phyloP scores from a whole-genome alignment of 2,113 vertebrate species.

The Amblyornis subalaris region DNA sequence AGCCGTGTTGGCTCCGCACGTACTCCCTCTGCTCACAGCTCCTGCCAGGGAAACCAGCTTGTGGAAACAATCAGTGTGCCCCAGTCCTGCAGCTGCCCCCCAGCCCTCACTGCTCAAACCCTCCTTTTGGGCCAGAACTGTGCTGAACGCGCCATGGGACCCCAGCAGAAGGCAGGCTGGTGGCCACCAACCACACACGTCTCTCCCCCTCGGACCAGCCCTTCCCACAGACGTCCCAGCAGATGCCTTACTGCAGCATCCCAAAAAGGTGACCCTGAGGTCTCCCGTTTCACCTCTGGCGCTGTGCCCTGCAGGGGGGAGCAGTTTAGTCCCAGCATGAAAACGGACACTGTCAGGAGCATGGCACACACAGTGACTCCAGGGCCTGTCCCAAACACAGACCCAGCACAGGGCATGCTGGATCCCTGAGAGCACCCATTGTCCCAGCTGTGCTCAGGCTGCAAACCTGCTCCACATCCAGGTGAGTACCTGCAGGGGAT shows the following conservation, averaged over 20 bases:
- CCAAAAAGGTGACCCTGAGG: not conserved
- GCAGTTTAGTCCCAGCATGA: accelerated
- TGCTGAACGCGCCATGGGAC: accelerated
- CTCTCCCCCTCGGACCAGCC: accelerated
- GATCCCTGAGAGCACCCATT: accelerated
- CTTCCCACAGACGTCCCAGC: not conserved
- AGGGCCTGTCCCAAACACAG: not conserved
- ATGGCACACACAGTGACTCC: accelerated
- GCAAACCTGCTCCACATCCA: not conserved
- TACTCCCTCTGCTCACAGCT: accelerated
- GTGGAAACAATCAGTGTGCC: not conserved
- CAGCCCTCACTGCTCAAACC: not conserved
- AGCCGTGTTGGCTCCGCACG: not conserved
- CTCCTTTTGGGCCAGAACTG: not conserved
- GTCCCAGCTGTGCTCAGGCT: accelerated
- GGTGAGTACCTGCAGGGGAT: not conserved
- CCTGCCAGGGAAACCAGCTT: not conserved
- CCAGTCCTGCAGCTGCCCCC: not conserved
- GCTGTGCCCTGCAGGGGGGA: not conserved
- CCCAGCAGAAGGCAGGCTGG: not conserved
- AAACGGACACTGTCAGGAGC: accelerated
- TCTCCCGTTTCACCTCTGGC: accelerated
- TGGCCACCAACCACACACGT: accelerated
- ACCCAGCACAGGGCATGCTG: accelerated
- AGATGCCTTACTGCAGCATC: not conserved